Evolutionary conservation across 1,140 invertebrate genomes (phyloP), one percentile per base, ranked within the genome.

Genomic region (Drosophila cardini): DNA sequence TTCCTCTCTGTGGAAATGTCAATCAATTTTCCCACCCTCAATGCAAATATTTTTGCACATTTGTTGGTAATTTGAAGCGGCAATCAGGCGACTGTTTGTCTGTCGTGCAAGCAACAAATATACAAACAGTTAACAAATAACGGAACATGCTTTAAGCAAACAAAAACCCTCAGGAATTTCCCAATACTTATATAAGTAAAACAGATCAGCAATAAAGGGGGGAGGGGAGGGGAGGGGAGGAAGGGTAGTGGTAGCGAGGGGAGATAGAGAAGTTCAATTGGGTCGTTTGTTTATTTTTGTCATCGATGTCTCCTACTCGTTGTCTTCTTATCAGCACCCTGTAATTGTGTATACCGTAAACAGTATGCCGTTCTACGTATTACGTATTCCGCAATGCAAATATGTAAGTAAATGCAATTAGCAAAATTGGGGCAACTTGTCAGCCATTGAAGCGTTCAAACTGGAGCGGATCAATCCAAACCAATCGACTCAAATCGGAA

Each of bases 41-140:
- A 30, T 40, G 32, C 53, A 72, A 65, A 65, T 52, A 67, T 67
- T 53, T 53, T 73, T 46, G 48, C 63, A 73, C 13, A 72, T 72
- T 21, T 57, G 53, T 50, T 60, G 53, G 55, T 53, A 57, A 56
- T 64, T 57, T 50, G 9, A 30, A 64, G 34, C 40, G 10, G 30
- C 55, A 73, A 74, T 74, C 72, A 70, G 72, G 16, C 42, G 65
- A 62, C 50, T 62, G 32, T 74, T 74, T 74, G 65, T 74, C 57
- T 74, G 65, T 26, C 18, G 50, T 43, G 56, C 53, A 72, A 56
- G 36, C 36, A 43, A 9, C 13, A 45, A 70, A 45, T 26, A 70
- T 55, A 55, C 46, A 72, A 53, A 55, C 38, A 58, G 42, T 46
- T 30, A 67, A 43, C 60, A 50, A 50, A 40, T 21, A 61, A 53